Evolutionary conservation across 2,797 vertebrate species (phyloP), one percentile per base, ranked within the genome.

Genomic region (Cichlasoma orientale): DNA sequence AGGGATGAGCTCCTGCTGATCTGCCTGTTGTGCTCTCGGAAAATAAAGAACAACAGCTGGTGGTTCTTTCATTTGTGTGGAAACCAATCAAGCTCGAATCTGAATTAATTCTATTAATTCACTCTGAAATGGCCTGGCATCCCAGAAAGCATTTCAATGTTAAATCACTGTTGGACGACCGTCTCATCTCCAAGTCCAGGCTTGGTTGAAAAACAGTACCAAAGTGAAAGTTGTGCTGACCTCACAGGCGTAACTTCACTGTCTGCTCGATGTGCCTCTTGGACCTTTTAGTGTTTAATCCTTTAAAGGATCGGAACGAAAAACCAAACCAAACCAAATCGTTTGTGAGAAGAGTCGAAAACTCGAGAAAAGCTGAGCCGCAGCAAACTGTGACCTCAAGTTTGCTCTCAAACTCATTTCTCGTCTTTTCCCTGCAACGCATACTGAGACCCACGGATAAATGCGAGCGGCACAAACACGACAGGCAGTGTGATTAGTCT

Each of bases 161-260:
- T 18, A 25, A 56, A 38, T 12, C 16, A 19, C 56, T 0, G 2
- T 5, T 21, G 52, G n/a, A 7, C 4, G 11, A 13, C 38, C 1
- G 52, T 21, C 9, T 53, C 11, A 11, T 2, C 2, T 21, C n/a
- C 5, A 5, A 53, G 50, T 53, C 8, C 9, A 53, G 50, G 11
- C 0, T 57, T 33, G 9, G 19, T 57, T 57, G 0, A 0, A 33
- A 31, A 58, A 3, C 0, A 0, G 0, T 3, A 27, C 0, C 44
- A 47, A 19, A 13, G 12, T 29, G 23, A 47, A 47, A 47, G 61
- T 27, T 4, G 38, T 47, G 38, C 44, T 47, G 44, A 47, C 16
- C 5, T 47, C 9, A 5, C 4, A 66, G 23, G 18, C 14, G 19
- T 12, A 66, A 41, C 2, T 7, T 66, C 47, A 47, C 41, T 13